A percentile compares a stretch with the other conserved stretches of the same genome.
Conservation (phyloP, 1,140 invertebrate genomes). For the Calliphora vicina region DNA sequence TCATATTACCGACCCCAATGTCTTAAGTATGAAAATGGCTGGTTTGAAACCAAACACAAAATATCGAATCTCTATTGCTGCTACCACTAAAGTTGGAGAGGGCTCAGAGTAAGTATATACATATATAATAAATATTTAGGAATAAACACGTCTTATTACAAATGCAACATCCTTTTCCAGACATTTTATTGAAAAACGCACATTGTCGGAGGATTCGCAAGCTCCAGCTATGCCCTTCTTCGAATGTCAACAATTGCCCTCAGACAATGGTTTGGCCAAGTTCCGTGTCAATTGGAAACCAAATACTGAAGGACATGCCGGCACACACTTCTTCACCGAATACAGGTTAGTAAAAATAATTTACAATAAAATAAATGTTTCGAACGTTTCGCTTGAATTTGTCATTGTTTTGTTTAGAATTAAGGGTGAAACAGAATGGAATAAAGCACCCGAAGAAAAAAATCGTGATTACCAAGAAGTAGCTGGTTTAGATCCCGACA, state of each 20-base stretch:
- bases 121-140: background rate
- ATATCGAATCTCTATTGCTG: constrained; percentile 85
- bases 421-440: constrained; percentile 75
- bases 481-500: constrained; percentile 81
- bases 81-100: constrained; percentile 83
- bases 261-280: constrained; percentile 77
- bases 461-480: constrained; percentile 80
- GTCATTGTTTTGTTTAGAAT: constrained; percentile 50
- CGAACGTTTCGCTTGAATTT: background rate
- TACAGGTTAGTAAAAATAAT: constrained; percentile 67
- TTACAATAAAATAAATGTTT: background rate
- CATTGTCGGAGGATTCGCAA: constrained; percentile 68
- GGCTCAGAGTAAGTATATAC: constrained; percentile 74
- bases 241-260: constrained; percentile 72
- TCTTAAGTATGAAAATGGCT: constrained; percentile 83
- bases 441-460: constrained; percentile 71
- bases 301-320: constrained; percentile 72
- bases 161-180: too few relatives aligned
- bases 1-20: constrained; percentile 77
- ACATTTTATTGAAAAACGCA: constrained; percentile 82
- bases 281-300: constrained; percentile 85
- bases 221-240: constrained; percentile 82
- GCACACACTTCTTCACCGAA: constrained; percentile 89
- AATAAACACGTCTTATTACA: too few relatives aligned
- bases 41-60: constrained; percentile 85